A percentile compares a stretch with the other conserved stretches of the same genome.
Conservation (phyloP, 37 sponge, comb jelly and placozoan species). For the Tethya wilhelma region DNA sequence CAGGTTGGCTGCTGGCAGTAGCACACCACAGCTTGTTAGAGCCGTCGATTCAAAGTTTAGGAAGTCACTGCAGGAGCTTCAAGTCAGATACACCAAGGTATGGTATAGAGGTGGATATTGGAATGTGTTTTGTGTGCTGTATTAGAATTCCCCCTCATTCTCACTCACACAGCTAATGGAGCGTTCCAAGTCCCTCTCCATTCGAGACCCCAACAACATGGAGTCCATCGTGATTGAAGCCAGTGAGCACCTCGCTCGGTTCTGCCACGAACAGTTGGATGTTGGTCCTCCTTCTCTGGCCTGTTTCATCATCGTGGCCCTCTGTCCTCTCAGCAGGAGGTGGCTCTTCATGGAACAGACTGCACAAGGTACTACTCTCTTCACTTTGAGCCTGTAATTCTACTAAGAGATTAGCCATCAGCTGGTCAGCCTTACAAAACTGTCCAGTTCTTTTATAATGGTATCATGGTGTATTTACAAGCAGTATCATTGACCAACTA, state of each 20-base stretch:
- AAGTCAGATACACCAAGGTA: constrained; percentile 66
- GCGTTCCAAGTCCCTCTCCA: constrained; percentile 53
- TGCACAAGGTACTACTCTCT: constrained; percentile 49
- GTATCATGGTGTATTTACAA: no score
- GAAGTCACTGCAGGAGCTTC: constrained; percentile 69
- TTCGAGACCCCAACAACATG: constrained; percentile 40
- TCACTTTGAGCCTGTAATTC: no score
- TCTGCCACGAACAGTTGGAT: constrained; percentile 63
- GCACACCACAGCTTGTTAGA: constrained; percentile 40
- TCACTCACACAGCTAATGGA: constrained; percentile 55
- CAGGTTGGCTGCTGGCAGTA: constrained; percentile 18
- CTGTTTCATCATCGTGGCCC: constrained; percentile 74
- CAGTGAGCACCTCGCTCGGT: constrained; percentile 28
- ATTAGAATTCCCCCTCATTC: not conserved
- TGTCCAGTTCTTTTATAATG: no score
- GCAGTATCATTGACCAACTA: no score
- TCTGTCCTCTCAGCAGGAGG: constrained; percentile 72
- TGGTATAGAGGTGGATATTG: not conserved
- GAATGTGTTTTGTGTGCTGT: not conserved
- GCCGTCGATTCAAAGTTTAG: constrained; percentile 64
- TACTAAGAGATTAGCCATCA: no score
- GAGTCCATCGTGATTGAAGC: constrained; percentile 47
- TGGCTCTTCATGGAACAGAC: constrained; percentile 94
- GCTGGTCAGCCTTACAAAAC: no score
- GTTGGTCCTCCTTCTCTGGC: constrained; percentile 65